Evolutionary conservation across 30 jellyfish, hydroid and myxozoan species (phyloP).

Genomic region (Calvadosia cruxmelitensis): DNA sequence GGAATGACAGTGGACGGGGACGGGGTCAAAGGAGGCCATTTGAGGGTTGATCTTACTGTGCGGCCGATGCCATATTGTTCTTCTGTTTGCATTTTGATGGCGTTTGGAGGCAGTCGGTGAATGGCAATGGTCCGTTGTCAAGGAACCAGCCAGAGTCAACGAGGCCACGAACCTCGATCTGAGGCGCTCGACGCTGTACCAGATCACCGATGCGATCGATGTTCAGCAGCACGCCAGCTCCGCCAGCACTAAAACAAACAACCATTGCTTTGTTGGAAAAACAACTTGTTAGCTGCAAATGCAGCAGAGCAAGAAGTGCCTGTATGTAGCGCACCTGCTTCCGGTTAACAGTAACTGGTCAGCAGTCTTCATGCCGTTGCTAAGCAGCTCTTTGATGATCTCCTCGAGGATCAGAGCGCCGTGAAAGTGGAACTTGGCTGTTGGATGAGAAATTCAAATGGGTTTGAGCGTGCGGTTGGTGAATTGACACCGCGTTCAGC

Average conservation of each 20-base stretch:
- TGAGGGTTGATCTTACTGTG: neutral
- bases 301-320: too few species aligned
- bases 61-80: conserved; percentile 18
- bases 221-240: conserved; percentile 80
- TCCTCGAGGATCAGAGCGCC: conserved; percentile 31
- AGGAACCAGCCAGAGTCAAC: conserved; percentile 92
- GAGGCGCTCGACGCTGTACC: conserved; percentile 19
- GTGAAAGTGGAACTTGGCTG: conserved; percentile 7
- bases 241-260: conserved; percentile 77
- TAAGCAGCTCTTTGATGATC: conserved; percentile 45
- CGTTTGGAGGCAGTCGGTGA: conserved; percentile 13
- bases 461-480: too few species aligned
- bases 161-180: conserved; percentile 55
- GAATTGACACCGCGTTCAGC: too few species aligned
- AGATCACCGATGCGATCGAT: conserved; percentile 63
- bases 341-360: conserved; percentile 61
- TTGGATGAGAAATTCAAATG: too few species aligned
- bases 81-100: conserved; percentile 25
- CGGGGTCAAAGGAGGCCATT: neutral
- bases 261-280: neutral
- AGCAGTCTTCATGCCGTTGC: conserved; percentile 39
- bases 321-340: conserved; percentile 92
- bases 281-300: too few species aligned
- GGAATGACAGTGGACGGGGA: too few species aligned
- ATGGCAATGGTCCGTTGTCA: conserved; percentile 19